These are phyloP conservation scores for Lottia gigantea DNA, from an alignment of 2,888 invertebrate species.

Conservation along the genomic window DNA sequence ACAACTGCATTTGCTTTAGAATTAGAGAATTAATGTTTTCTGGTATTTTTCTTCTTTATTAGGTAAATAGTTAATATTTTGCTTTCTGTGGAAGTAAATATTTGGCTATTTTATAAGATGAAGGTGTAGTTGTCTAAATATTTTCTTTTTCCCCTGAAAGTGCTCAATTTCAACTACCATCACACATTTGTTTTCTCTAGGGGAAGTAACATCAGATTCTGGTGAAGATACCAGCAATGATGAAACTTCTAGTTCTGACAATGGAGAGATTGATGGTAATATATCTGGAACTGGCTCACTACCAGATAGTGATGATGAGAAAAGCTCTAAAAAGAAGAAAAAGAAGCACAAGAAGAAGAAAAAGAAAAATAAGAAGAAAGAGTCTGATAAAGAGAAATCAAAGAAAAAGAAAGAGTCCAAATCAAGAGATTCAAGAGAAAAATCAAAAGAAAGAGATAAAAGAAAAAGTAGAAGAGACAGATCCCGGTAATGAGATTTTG, in stretches of 20 bases:
- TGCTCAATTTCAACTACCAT: too few species aligned
- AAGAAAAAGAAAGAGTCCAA: slow-evolving; percentile 28
- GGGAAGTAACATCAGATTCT: slow-evolving; percentile 44
- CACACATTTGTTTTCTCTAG: slow-evolving; percentile 28
- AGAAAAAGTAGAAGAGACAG: slow-evolving; percentile 23
- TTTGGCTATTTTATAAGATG: too few species aligned
- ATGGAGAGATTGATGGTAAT: slow-evolving; percentile 37
- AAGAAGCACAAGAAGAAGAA: slow-evolving; percentile 45
- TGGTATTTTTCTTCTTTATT: too few species aligned
- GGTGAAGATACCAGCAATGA: slow-evolving; percentile 27
- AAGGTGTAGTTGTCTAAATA: too few species aligned
- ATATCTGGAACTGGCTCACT: slow-evolving; percentile 50
- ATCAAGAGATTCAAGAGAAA: slow-evolving; percentile 10
- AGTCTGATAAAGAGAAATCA: slow-evolving; percentile 35
- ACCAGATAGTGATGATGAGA: slow-evolving; percentile 36
- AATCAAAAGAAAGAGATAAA: slow-evolving; percentile 20
- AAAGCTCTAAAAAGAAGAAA: slow-evolving; percentile 31
- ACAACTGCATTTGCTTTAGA: too few species aligned
- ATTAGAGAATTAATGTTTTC: too few species aligned
- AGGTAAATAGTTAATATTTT: too few species aligned
- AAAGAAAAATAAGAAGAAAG: slow-evolving; percentile 44
- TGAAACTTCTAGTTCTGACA: slow-evolving; percentile 29
- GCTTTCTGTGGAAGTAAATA: too few species aligned
- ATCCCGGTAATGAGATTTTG: slow-evolving; percentile 9
- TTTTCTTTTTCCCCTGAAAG: too few species aligned